A percentile compares a stretch with the other conserved stretches of the same genome.
phyloP scores from a whole-genome alignment of 1,140 invertebrate species.

The Penaeus vannamei region DNA sequence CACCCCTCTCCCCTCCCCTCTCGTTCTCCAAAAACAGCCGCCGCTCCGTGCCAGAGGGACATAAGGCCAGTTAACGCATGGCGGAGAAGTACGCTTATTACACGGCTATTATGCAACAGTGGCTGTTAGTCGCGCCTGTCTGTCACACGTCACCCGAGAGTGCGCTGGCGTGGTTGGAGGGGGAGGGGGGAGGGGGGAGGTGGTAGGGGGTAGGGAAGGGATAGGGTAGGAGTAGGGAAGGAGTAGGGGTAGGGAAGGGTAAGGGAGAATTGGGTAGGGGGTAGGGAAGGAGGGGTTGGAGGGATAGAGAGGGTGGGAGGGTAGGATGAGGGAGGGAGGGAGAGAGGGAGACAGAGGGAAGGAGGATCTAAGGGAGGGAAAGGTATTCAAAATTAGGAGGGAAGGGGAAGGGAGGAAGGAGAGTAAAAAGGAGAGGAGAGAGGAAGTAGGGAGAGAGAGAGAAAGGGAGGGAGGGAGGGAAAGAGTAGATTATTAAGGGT shows the following conservation, averaged over 20 bases:
- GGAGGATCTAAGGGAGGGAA: neutral
- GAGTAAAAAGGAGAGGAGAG: too few relatives aligned
- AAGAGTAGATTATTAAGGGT: neutral
- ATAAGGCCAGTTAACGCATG: constrained; percentile 42
- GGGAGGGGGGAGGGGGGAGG: neutral
- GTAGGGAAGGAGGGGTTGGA: neutral
- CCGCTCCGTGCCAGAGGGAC: neutral
- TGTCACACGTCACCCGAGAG: constrained; percentile 37
- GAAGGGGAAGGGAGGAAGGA: too few relatives aligned
- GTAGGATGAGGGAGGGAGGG: neutral
- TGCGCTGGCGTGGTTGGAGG: neutral
- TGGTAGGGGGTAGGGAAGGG: neutral
- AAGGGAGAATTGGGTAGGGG: neutral
- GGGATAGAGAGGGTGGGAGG: neutral
- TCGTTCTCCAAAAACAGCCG: neutral
- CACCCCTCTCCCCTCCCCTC: neutral
- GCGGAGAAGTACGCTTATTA: constrained; percentile 25
- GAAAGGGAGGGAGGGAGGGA: neutral
- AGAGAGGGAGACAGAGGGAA: neutral
- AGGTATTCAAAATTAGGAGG: too few relatives aligned
- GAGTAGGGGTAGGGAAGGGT: neutral
- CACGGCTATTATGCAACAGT: constrained; percentile 36
- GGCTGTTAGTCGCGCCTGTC: constrained; percentile 34
- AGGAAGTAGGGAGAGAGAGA: neutral
- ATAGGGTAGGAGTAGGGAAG: neutral